Evolutionary conservation across 2,113 vertebrate species (phyloP), one percentile per base, ranked within the genome.

Genomic region (Gobiocypris rarus): DNA sequence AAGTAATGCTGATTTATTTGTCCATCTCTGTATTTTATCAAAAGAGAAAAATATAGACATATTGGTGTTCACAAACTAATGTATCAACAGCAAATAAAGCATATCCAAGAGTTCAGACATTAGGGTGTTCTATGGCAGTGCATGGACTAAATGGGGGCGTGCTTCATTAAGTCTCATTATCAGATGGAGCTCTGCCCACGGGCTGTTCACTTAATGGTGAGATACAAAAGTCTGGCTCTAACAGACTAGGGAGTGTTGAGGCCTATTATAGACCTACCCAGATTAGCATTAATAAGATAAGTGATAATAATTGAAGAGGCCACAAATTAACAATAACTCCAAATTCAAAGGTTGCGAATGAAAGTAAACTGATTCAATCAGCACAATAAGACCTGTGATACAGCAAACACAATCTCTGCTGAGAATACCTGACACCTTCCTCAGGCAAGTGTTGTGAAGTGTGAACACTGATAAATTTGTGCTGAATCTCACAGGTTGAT

Each of bases 401-500:
- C 3, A 14, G 75, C 3, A 38, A 76, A 45, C n/a, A 9, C 43
- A 76, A 75, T 82, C 50, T n/a, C 17, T 75, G 24, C 74, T n/a
- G 69, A 31, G 28, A 48, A 14, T 80, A 65, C 43, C 56, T 75
- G 71, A 28, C 71, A 76, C 59, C 24, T 15, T 61, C 38, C 24
- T 61, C n/a, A 28, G 71, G 56, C 22, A 69, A 56, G 70, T 26
- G 69, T 9, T 75, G 58, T 31, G 31, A 81, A 80, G 10, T 75
- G 69, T 31, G 31, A 81, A 80, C 17, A 69, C 48, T 14, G 56
- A 75, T 48, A 13, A 2, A 4, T 81, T 76, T 81, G 84, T 81
- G 67, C 41, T 48, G 3, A 61, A 84, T 84, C 67, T 80, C 75
- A 73, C 75, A 63, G n/a, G 22, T 24, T 41, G 43, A 50, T 28